Evolutionary conservation across 2,113 vertebrate species (phyloP).

Genomic region (Pelecanus crispus): DNA sequence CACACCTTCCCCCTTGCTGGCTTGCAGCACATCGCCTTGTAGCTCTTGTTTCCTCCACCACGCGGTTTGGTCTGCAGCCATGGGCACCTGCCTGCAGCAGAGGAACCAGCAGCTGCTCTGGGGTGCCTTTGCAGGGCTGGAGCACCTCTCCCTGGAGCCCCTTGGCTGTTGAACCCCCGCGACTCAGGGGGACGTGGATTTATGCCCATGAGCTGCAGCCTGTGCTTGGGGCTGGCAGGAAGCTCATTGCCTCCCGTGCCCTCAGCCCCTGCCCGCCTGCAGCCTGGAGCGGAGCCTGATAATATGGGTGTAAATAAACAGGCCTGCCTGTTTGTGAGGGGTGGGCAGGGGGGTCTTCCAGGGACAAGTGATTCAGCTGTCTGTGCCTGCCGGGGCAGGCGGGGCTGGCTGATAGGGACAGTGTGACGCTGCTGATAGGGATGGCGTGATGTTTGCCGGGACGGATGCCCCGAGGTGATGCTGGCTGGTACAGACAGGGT

Average conservation of each 20-base stretch:
- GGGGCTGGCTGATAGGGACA: not conserved
- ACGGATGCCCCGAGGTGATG: not conserved
- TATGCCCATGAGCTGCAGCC: not conserved
- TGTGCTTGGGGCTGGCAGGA: not conserved
- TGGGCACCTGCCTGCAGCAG: not conserved
- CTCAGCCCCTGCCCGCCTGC: not conserved
- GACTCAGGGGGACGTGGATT: not conserved
- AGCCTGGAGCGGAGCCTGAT: fast-evolving
- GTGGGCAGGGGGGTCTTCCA: not conserved
- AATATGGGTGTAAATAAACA: not conserved
- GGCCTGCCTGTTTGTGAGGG: fast-evolving
- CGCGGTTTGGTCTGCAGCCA: not conserved
- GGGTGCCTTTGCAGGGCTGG: not conserved
- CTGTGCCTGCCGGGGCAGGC: not conserved
- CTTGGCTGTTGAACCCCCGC: not conserved
- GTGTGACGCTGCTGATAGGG: not conserved
- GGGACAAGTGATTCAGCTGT: not conserved
- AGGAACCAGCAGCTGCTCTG: not conserved
- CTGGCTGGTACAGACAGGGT: too few relatives aligned
- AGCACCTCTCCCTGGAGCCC: not conserved
- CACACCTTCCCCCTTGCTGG: not conserved
- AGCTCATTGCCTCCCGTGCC: not conserved
- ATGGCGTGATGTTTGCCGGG: not conserved
- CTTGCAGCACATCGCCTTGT: not conserved
- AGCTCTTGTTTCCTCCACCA: not conserved